A percentile compares a stretch with the other conserved stretches of the same genome.
These are phyloP conservation scores for Myxocyprinus asiaticus DNA, from an alignment of 2,113 vertebrate genomes.

Conservation along the genomic window DNA sequence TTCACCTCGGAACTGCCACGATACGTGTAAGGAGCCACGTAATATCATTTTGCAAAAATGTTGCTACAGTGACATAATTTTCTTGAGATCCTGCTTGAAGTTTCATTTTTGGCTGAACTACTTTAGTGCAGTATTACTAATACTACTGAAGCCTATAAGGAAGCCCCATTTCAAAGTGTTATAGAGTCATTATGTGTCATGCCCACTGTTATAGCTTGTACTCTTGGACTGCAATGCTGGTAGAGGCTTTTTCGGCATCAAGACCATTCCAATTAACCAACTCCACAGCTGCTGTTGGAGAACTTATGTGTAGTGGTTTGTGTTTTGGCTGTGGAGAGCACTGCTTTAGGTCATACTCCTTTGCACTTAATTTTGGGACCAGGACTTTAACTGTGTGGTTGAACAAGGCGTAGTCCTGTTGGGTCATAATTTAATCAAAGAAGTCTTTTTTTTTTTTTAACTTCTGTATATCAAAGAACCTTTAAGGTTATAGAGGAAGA, in stretches of 20 bases:
- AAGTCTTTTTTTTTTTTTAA: too few species aligned
- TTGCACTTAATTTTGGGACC: conserved; percentile 83
- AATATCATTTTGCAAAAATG: too few species aligned
- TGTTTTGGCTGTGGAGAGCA: conserved; percentile 42
- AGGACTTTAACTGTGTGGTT: conserved; percentile 87
- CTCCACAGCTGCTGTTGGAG: conserved; percentile 54
- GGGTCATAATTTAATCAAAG: conserved; percentile 17
- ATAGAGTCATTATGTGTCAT: background rate
- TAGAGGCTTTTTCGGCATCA: conserved; percentile 30
- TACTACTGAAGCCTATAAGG: background rate
- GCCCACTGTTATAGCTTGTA: conserved; percentile 18
- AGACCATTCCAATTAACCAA: conserved; percentile 42
- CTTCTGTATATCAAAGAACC: background rate
- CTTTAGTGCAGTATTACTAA: too few species aligned
- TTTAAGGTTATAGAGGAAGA: background rate
- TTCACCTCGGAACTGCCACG: too few species aligned
- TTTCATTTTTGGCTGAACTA: too few species aligned
- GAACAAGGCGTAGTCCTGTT: conserved; percentile 83
- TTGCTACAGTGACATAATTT: too few species aligned
- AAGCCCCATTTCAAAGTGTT: conserved; percentile 14
- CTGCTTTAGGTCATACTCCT: conserved; percentile 80
- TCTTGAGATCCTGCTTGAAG: too few species aligned
- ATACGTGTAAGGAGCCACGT: too few species aligned
- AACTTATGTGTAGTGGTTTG: conserved; percentile 2
- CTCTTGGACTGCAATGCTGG: conserved; percentile 20